Conservation (phyloP, 2,888 invertebrate genomes). For the Melangyna quadrimaculata region DNA sequence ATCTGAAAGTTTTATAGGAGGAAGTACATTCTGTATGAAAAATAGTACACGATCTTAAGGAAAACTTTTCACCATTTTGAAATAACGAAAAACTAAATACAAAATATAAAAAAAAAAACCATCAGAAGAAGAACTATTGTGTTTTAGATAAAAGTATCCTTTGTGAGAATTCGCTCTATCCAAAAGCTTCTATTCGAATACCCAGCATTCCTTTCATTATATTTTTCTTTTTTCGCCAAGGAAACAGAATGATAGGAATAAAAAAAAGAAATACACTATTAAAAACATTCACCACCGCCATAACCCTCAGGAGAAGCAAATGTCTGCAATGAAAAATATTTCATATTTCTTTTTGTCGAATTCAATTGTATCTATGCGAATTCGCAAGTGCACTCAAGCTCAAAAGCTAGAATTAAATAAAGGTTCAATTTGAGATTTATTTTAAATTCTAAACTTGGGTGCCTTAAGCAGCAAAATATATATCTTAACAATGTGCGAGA, state of each 20-base stretch:
- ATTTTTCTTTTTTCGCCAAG: not conserved
- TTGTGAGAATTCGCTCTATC: conserved; percentile 18
- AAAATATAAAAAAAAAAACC: not conserved
- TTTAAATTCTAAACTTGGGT: conserved; percentile 16
- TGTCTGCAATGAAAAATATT: conserved; percentile 55
- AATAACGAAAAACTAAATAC: not conserved
- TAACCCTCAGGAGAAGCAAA: conserved; percentile 36
- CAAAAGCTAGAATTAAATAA: conserved; percentile 47
- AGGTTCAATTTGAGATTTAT: conserved; percentile 49
- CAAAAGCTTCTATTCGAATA: conserved; percentile 1
- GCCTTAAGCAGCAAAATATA: not conserved
- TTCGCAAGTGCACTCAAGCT: conserved; percentile 30
- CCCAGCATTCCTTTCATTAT: not conserved
- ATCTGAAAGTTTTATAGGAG: conserved; percentile 7
- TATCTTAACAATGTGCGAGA: not conserved
- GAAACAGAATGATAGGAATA: not conserved
- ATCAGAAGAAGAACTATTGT: conserved; percentile 24
- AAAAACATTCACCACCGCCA: conserved; percentile 43
- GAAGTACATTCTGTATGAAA: conserved; percentile 10
- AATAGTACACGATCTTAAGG: conserved; percentile 9
- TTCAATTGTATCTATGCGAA: conserved; percentile 42
- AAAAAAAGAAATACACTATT: conserved; percentile 39
- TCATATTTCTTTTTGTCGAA: conserved; percentile 31
- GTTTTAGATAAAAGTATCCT: conserved; percentile 36
- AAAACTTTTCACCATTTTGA: conserved; percentile 30